These are phyloP conservation scores for Plotosus lineatus DNA, from an alignment of 2,113 vertebrate species.

Conservation along the genomic window DNA sequence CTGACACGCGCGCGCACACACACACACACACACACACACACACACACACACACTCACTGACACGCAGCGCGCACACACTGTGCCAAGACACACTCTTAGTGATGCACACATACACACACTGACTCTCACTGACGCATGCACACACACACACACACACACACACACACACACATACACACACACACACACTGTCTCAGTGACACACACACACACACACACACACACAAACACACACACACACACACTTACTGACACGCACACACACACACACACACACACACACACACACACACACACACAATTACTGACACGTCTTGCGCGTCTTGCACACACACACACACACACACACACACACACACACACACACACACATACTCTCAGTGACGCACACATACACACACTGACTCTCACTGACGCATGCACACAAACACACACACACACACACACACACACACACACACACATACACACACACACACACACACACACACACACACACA, in stretches of 20 bases:
- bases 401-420: too few relatives aligned
- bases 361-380: background rate
- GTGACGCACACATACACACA: background rate
- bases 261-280: too few relatives aligned
- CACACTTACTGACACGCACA: too few relatives aligned
- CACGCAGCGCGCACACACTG: background rate
- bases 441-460: too few relatives aligned
- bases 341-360: background rate
- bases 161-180: background rate
- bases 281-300: background rate
- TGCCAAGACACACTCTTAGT: background rate
- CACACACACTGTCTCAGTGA: background rate
- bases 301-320: too few relatives aligned
- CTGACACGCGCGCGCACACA: background rate
- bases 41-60: conserved; percentile 3
- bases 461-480: background rate
- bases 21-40: background rate
- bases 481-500: background rate
- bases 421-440: too few relatives aligned
- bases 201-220: background rate
- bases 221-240: conserved; percentile 15
- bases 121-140: too few relatives aligned
- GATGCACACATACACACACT: too few relatives aligned
- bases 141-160: background rate
- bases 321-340: background rate